Evolutionary conservation across 30 jellyfish, hydroid and myxozoan genomes (phyloP).

Genomic region (Cassiopea andromeda): DNA sequence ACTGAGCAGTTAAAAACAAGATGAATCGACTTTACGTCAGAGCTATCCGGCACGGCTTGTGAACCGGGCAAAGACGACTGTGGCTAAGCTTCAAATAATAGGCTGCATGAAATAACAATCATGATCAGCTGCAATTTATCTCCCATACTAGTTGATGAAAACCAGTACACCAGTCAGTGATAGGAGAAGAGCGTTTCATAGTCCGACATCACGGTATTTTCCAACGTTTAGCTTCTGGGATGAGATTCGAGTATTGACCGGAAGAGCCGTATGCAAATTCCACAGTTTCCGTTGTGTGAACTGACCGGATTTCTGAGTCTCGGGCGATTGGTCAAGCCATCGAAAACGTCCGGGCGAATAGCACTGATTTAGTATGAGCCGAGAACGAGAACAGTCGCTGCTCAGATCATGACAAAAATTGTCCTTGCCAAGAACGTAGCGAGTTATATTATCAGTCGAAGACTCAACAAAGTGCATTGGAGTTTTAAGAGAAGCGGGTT

Average conservation of each 20-base stretch:
- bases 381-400: conserved; percentile 60
- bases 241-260: conserved; percentile 67
- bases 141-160: background rate
- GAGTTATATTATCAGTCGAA: background rate
- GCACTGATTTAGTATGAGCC: conserved; percentile 61
- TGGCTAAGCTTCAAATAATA: conserved; percentile 16
- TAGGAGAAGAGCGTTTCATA: background rate
- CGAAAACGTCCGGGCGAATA: conserved; percentile 70
- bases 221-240: background rate
- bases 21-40: conserved; percentile 67
- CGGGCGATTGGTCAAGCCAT: conserved; percentile 85
- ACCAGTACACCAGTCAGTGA: background rate
- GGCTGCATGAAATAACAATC: background rate
- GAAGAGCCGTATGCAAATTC: conserved; percentile 89
- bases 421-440: background rate
- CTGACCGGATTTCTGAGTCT: conserved; percentile 88
- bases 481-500: conserved; percentile 3
- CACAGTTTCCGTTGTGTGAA: conserved; percentile 89
- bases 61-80: conserved; percentile 40
- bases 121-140: background rate
- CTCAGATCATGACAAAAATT: conserved; percentile 18
- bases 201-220: background rate
- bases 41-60: conserved; percentile 57
- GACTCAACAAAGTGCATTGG: background rate
- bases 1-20: conserved; percentile 69